phyloP scores from a whole-genome alignment of 1,140 invertebrate genomes.

The Mya arenaria region DNA sequence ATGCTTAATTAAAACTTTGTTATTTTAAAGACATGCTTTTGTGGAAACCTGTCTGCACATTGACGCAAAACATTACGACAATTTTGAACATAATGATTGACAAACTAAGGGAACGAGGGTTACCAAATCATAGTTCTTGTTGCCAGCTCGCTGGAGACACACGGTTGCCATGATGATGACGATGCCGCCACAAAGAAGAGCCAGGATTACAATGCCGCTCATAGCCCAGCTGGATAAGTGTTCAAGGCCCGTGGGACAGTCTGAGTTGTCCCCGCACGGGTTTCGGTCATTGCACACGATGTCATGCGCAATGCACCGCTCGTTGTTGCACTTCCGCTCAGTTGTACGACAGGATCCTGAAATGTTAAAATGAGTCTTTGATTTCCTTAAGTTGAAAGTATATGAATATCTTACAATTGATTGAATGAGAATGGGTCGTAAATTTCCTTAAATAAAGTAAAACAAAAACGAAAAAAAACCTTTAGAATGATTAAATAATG shows the following conservation, averaged over 20 bases:
- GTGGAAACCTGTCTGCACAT: too few relatives aligned
- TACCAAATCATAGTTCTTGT: slow-evolving; percentile 37
- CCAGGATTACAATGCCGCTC: slow-evolving; percentile 38
- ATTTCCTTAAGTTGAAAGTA: too few relatives aligned
- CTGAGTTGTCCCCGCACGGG: slow-evolving; percentile 35
- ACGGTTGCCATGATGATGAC: slow-evolving; percentile 42
- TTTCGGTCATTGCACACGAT: slow-evolving; percentile 38
- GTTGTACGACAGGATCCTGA: slow-evolving; percentile 37
- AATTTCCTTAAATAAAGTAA: too few relatives aligned
- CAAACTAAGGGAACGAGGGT: too few relatives aligned
- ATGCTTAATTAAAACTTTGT: too few relatives aligned
- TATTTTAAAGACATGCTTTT: too few relatives aligned
- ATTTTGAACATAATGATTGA: too few relatives aligned
- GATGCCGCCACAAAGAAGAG: slow-evolving; percentile 21
- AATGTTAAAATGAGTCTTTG: neutral
- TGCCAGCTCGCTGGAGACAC: slow-evolving; percentile 26
- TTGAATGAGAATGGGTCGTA: too few relatives aligned
- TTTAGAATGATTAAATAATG: too few relatives aligned
- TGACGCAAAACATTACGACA: too few relatives aligned
- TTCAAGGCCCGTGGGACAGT: slow-evolving; percentile 45
- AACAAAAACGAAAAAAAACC: too few relatives aligned
- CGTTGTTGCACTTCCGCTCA: slow-evolving; percentile 32
- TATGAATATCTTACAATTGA: too few relatives aligned
- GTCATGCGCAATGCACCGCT: slow-evolving; percentile 33
- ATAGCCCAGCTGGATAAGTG: slow-evolving; percentile 46